Evolutionary conservation across 2,797 vertebrate genomes (phyloP).

Genomic region (Anniella stebbinsi): DNA sequence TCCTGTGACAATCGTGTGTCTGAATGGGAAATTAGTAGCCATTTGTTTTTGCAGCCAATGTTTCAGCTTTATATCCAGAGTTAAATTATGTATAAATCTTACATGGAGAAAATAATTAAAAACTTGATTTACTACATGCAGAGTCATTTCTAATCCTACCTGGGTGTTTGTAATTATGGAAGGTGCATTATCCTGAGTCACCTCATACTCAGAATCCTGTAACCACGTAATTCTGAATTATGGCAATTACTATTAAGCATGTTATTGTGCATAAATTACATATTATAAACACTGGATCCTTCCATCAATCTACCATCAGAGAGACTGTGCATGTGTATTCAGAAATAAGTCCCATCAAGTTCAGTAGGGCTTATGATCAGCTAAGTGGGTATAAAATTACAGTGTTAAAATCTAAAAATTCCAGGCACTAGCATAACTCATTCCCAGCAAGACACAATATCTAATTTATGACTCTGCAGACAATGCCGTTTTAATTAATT

Average conservation of each 20-base stretch:
- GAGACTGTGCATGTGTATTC: background rate
- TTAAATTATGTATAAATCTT: slow-evolving; percentile 62
- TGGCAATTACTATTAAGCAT: slow-evolving; percentile 4
- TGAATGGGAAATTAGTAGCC: background rate
- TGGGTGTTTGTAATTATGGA: slow-evolving; percentile 42
- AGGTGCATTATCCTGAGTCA: slow-evolving; percentile 16
- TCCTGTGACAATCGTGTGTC: background rate
- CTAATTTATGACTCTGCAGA: slow-evolving; percentile 76
- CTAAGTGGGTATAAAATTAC: background rate
- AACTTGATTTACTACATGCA: slow-evolving; percentile 51
- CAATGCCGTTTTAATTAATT: slow-evolving; percentile 81
- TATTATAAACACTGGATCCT: slow-evolving; percentile 41
- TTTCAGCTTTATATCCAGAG: slow-evolving; percentile 50
- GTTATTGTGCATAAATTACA: background rate
- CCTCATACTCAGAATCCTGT: slow-evolving; percentile 8
- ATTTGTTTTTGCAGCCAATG: slow-evolving; percentile 53
- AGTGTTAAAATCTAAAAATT: slow-evolving; percentile 52
- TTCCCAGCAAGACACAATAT: slow-evolving; percentile 68
- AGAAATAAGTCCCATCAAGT: background rate
- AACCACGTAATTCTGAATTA: slow-evolving; percentile 45
- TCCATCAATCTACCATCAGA: slow-evolving; percentile 48
- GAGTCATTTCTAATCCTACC: slow-evolving; percentile 44
- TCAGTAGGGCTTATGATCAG: background rate
- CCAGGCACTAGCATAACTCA: slow-evolving; percentile 54
- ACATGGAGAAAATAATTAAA: slow-evolving; percentile 57